These are phyloP conservation scores for Ophion ventricosus DNA, from an alignment of 2,888 invertebrate genomes.

Conservation along the genomic window DNA sequence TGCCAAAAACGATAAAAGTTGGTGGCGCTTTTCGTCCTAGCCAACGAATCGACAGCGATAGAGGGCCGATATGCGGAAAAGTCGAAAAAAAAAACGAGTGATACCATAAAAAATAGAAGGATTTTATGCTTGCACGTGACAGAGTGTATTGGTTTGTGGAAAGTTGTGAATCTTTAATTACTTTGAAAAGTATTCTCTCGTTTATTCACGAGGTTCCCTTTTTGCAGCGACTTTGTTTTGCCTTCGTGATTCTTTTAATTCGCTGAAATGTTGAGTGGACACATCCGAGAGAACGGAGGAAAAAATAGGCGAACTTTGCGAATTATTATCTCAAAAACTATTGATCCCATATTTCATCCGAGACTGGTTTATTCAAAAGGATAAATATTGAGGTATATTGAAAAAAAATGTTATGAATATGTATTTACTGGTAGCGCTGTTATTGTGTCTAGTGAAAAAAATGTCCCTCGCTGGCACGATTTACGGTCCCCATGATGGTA, in stretches of 20 bases:
- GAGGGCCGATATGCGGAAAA: constrained; percentile 49
- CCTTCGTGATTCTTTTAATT: not conserved
- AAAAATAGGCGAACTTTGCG: no score
- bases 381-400: no score
- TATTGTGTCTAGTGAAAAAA: no score
- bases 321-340: no score
- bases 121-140: constrained; percentile 3
- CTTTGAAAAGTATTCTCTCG: not conserved
- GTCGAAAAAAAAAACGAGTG: constrained; percentile 29
- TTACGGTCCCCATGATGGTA: no score
- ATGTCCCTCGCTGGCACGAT: no score
- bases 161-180: constrained; percentile 14
- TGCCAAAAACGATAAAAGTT: constrained; percentile 68
- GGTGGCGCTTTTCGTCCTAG: constrained; percentile 58
- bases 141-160: not conserved
- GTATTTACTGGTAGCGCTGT: no score
- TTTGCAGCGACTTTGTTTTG: not conserved
- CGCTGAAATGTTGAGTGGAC: no score
- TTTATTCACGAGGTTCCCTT: not conserved
- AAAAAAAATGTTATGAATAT: no score
- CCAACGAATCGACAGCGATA: constrained; percentile 61
- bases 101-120: constrained; percentile 42
- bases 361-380: no score
- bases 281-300: no score
- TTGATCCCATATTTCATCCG: no score